Evolutionary conservation across 2,113 vertebrate genomes (phyloP), one percentile per base, ranked within the genome.

Genomic region (Chunga burmeisteri): DNA sequence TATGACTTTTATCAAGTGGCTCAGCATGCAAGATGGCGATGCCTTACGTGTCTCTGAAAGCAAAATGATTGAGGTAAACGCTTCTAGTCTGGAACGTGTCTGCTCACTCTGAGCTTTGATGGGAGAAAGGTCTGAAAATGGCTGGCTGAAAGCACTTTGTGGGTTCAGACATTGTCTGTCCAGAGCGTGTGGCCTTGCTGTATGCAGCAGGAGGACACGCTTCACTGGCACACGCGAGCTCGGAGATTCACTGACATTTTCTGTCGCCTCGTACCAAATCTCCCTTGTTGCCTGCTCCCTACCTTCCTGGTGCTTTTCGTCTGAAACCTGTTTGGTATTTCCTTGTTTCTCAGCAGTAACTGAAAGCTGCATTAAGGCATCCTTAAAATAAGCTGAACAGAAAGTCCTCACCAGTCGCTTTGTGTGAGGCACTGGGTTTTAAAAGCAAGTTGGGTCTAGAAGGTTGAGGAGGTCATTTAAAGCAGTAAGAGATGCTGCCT

Each of bases 251-350:
- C 44, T 25, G n/a, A 34, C 10, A 2, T 42, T 36, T 74, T 74
- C 32, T 50, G 1, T 50, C 0, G 0, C 44, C 34, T 89, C 27
- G 0, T 81, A 66, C 61, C 53, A 5, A 4, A 36, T 27, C 21
- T 67, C 36, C 26, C 44, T 44, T 8, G 1, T n/a, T 25, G 42
- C 77, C 19, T n/a, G 58, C 21, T 46, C 22, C 56, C 14, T 15
- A 13, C 18, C 66, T 19, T 29, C 66, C 67, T 20, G 20, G 25
- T 49, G 58, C 59, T 56, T 56, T 73, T 65, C n/a, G 72, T 70
- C 63, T 70, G 53, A 53, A 53, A 53, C 27, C 16, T 38, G 21
- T 38, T 38, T 11, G 56, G 23, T 36, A 32, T 34, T 52, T 22
- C 63, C 63, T 87, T 36, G 44, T 59, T 49, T 49, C 53, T 61